A percentile compares a stretch with the other conserved stretches of the same genome.
phyloP scores from a whole-genome alignment of 92 coral and sea anemone species.

The Epizoanthus ramosus region DNA sequence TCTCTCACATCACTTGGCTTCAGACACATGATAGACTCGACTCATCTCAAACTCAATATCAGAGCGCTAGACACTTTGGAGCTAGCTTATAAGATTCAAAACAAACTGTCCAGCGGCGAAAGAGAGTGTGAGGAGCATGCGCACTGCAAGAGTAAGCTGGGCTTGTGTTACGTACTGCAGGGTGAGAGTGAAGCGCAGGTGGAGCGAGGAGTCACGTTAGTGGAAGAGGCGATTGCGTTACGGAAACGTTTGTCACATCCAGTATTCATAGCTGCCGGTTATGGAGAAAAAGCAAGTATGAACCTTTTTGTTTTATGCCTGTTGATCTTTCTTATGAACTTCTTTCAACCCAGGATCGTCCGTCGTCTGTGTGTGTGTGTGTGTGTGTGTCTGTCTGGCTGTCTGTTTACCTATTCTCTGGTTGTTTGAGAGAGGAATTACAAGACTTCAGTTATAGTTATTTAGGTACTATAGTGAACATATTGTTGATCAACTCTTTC shows the following conservation, averaged over 20 bases:
- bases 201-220: constrained; percentile 22
- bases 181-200: constrained; percentile 8
- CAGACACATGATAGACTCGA: constrained; percentile 41
- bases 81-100: constrained; percentile 34
- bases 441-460: too few species aligned
- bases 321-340: background rate
- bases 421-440: background rate
- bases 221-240: constrained; percentile 38
- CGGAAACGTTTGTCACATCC: constrained; percentile 23
- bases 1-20: constrained; percentile 55
- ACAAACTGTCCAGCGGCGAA: background rate
- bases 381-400: too few species aligned
- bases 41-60: constrained; percentile 36
- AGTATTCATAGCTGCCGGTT: constrained; percentile 47
- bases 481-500: background rate
- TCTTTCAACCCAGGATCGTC: background rate
- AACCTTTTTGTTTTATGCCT: too few species aligned
- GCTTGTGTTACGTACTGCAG: constrained; percentile 39
- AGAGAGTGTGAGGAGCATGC: constrained; percentile 43
- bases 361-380: background rate
- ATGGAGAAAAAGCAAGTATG: constrained; percentile 62
- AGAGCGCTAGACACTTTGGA: constrained; percentile 43
- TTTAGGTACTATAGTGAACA: background rate
- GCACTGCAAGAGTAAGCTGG: constrained; percentile 61
- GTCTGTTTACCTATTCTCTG: background rate